Evolutionary conservation across 2,888 invertebrate species (phyloP).

Genomic region (Drosophila koepferae): DNA sequence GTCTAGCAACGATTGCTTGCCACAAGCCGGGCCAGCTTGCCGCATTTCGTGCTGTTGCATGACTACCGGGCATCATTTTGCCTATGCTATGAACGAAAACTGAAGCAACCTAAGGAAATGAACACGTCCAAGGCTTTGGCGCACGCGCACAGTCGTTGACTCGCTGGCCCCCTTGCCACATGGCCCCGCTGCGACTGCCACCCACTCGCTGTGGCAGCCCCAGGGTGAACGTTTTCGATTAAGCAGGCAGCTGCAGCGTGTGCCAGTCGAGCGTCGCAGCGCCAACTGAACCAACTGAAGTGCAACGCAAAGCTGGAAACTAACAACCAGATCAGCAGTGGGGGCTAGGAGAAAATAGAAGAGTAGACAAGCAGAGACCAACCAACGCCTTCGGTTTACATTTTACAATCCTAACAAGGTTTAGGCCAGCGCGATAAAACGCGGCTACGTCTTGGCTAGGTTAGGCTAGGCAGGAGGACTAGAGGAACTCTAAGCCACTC

Average conservation of each 20-base stretch:
- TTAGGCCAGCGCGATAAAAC: conserved; percentile 76
- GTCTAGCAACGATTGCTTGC: conserved; percentile 67
- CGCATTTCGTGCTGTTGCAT: conserved; percentile 56
- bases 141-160: conserved; percentile 69
- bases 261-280: conserved; percentile 62
- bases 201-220: conserved; percentile 69
- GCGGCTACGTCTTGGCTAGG: conserved; percentile 4
- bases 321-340: conserved; percentile 1
- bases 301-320: conserved; percentile 30
- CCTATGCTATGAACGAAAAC: conserved; percentile 49
- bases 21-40: conserved; percentile 42
- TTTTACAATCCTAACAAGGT: conserved; percentile 82
- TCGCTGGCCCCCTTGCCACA: conserved; percentile 29
- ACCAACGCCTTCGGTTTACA: conserved; percentile 80
- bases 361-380: neutral
- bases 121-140: conserved; percentile 71
- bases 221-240: conserved; percentile 81
- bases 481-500: conserved; percentile 1
- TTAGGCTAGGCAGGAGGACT: conserved; percentile 7
- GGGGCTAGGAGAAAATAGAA: neutral
- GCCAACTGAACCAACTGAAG: conserved; percentile 30
- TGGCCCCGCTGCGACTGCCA: neutral
- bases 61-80: conserved; percentile 83
- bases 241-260: conserved; percentile 67
- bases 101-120: conserved; percentile 59